Conservation (phyloP, 1,140 invertebrate species). For the Spodoptera frugiperda region DNA sequence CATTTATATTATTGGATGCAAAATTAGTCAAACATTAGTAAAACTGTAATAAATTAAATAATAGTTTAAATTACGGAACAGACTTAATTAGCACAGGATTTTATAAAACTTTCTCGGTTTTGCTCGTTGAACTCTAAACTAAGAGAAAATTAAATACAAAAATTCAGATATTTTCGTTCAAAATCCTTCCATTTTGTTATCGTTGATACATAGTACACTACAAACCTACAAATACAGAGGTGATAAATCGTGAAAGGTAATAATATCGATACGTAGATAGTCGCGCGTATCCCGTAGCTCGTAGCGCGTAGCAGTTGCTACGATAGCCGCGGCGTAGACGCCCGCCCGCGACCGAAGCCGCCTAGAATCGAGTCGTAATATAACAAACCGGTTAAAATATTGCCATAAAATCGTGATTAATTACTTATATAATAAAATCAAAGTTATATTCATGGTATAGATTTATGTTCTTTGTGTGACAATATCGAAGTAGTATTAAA, state of each 20-base stretch:
- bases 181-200: background rate
- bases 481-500: no score
- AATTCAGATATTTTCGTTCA: no score
- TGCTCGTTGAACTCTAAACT: no score
- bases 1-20: background rate
- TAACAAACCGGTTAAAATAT: no score
- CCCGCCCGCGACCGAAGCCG: conserved; percentile 42
- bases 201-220: conserved; percentile 17
- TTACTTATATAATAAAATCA: background rate
- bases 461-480: no score
- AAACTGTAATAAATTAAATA: no score
- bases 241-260: conserved; percentile 31
- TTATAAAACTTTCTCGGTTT: no score
- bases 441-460: background rate
- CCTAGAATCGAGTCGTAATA: background rate
- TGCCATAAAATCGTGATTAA: background rate
- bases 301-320: conserved; percentile 77
- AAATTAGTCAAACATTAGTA: background rate
- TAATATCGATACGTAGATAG: conserved; percentile 29
- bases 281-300: conserved; percentile 48
- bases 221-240: conserved; percentile 2
- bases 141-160: no score
- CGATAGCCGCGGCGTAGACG: conserved; percentile 60
- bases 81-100: no score
- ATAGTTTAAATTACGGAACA: background rate